phyloP scores from a whole-genome alignment of 23 tunicate species.

The Styela clava region DNA sequence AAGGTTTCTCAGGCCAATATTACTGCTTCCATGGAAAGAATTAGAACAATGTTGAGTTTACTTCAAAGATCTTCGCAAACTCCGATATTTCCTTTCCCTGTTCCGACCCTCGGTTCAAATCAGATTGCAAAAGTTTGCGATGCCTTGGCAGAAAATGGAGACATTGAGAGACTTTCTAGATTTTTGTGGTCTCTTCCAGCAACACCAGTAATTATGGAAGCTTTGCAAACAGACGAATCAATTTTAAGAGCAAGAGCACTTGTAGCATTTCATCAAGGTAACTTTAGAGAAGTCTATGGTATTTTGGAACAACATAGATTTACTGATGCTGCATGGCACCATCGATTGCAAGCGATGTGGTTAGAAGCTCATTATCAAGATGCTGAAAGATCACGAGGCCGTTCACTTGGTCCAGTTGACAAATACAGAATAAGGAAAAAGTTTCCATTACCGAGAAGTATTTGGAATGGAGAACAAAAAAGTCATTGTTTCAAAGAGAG shows the following conservation, averaged over 20 bases:
- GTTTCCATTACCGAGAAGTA: constrained; percentile 92
- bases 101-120: constrained; percentile 41
- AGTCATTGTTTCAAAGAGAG: constrained; percentile 96
- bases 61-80: not conserved
- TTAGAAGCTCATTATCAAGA: constrained; percentile 95
- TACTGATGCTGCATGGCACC: constrained; percentile 54
- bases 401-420: constrained; percentile 94
- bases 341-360: constrained; percentile 86
- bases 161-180: constrained; percentile 83
- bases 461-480: constrained; percentile 99
- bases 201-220: constrained; percentile 63
- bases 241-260: constrained; percentile 80
- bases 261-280: constrained; percentile 92
- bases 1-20: too few species aligned
- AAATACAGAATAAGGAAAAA: constrained; percentile 96
- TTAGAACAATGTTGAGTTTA: not conserved
- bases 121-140: constrained; percentile 91
- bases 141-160: constrained; percentile 79
- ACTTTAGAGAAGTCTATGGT: constrained; percentile 74
- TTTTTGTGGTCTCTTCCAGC: constrained; percentile 98
- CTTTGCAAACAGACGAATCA: constrained; percentile 73
- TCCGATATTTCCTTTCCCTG: constrained; percentile 46
- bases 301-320: constrained; percentile 84
- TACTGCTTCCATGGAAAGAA: constrained; percentile 6
- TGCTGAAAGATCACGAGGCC: constrained; percentile 80